Base-by-base conservation (phyloP, 2,797 vertebrate genomes). In the Miichthys miiuy region DNA sequence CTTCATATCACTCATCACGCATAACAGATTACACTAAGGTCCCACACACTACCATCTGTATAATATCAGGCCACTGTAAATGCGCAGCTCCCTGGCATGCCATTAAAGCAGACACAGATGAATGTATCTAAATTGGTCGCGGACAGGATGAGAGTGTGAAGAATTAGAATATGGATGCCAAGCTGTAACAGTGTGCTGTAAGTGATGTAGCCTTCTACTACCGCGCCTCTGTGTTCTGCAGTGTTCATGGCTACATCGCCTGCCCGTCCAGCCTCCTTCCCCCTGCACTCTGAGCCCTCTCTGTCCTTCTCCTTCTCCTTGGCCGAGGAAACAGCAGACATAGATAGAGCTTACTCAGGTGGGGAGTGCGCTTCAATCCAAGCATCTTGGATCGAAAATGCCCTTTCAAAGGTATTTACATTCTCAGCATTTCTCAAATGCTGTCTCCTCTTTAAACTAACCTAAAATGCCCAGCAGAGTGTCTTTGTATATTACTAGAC, bases 51-150 rank as follows among this genome's bases (percentile, higher is more conserved):
- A 56, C 91, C 87, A 90, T 92, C 89, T 91, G 92, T 88, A 79
- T 89, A 91, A 93, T 87, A 93, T 91, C 89, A 91, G 75, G 84
- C 88, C 71, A 87, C 86, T 88, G 88, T 91, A 86, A 85, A 83
- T 84, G 87, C 4, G 68, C 82, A 80, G 84, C 87, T 91, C 76
- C 65, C 86, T 84, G 84, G 83, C 88, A 91, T 82, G 80, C 85
- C 81, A 93, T 93, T 92, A 93, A 90, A 89, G 84, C 90, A 87
- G 92, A 93, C 90, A 88, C 91, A 93, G 91, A 93, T 88, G 88
- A 91, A 93, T 91, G 89, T 92, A 75, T 84, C 83, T 83, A 89
- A 92, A 93, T 87, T 85, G 89, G 88, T 83, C 84, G 77, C 48
- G 61, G 83, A 70, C 81, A 79, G 78, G 76, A 83, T 79, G 84